These are phyloP conservation scores for Lutjanus argentimaculatus DNA, from an alignment of 2,797 vertebrate genomes.

Conservation along the genomic window DNA sequence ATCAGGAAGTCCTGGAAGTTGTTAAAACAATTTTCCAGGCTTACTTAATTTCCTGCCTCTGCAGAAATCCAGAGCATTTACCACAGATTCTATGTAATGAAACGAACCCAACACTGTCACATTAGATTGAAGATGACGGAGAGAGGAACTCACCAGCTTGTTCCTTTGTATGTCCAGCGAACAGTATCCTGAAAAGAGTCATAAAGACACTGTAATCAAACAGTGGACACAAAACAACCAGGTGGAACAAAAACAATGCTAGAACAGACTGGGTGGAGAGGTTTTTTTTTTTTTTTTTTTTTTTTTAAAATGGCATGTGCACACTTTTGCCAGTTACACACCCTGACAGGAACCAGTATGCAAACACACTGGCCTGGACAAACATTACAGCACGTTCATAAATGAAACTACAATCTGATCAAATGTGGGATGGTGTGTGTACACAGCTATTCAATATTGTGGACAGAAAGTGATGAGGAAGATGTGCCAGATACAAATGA, in stretches of 20 bases:
- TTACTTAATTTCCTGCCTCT: background rate
- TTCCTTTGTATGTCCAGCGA: constrained; percentile 88
- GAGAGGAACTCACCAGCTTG: constrained; percentile 77
- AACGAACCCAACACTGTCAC: background rate
- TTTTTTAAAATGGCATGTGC: background rate
- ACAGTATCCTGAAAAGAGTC: constrained; percentile 80
- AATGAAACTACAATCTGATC: background rate
- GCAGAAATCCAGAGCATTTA: background rate
- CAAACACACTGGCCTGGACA: constrained; percentile 45
- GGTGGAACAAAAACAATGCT: background rate
- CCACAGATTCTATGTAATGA: background rate
- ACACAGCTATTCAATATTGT: background rate
- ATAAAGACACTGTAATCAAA: constrained; percentile 36
- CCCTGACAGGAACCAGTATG: constrained; percentile 8
- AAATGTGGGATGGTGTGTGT: background rate
- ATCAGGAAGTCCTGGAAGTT: background rate
- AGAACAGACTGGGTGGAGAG: background rate
- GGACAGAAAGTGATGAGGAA: background rate
- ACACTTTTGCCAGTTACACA: constrained; percentile 5
- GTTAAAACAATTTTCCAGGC: background rate
- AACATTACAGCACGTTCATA: constrained; percentile 7
- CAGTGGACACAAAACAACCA: background rate
- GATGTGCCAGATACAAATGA: background rate
- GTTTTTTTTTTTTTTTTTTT: background rate
- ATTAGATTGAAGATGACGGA: background rate